phyloP scores from a whole-genome alignment of 2,888 invertebrate genomes.

The Seira musarum region DNA sequence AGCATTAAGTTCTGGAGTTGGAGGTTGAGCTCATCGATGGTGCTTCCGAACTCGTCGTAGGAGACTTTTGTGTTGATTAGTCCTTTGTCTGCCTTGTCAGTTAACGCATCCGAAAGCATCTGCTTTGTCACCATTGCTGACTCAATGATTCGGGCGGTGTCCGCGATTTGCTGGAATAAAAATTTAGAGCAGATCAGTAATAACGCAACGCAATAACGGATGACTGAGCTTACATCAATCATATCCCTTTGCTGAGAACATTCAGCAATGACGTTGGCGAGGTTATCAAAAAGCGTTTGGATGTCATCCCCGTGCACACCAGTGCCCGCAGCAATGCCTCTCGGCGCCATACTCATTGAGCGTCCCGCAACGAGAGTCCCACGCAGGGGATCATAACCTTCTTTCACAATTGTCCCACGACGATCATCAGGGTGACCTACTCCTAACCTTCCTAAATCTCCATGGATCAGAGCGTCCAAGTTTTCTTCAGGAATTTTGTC shows the following conservation, averaged over 20 bases:
- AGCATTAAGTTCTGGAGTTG: constrained; percentile 65
- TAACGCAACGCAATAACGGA: too few species aligned
- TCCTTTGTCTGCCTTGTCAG: constrained; percentile 68
- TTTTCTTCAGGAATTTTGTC: constrained; percentile 63
- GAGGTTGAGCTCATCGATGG: constrained; percentile 64
- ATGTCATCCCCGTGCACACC: constrained; percentile 49
- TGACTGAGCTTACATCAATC: constrained; percentile 39
- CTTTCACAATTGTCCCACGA: too few species aligned
- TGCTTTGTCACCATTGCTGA: constrained; percentile 65
- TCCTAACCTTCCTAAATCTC: too few species aligned
- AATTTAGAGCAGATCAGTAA: too few species aligned
- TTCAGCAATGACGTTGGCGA: constrained; percentile 63
- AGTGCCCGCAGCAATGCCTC: neutral
- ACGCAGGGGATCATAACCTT: too few species aligned
- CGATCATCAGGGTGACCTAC: neutral
- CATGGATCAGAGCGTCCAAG: constrained; percentile 47
- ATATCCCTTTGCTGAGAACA: constrained; percentile 56
- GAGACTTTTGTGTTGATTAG: constrained; percentile 67
- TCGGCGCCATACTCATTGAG: too few species aligned
- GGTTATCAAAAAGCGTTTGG: constrained; percentile 59
- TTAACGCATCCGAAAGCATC: constrained; percentile 65
- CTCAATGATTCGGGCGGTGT: constrained; percentile 58
- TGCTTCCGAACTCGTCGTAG: constrained; percentile 67
- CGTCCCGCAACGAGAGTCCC: too few species aligned
- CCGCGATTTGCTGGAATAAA: constrained; percentile 26